Evolutionary conservation across 92 coral and sea anemone genomes (phyloP), one percentile per base, ranked within the genome.

Genomic region (Phenganax stokvisi): DNA sequence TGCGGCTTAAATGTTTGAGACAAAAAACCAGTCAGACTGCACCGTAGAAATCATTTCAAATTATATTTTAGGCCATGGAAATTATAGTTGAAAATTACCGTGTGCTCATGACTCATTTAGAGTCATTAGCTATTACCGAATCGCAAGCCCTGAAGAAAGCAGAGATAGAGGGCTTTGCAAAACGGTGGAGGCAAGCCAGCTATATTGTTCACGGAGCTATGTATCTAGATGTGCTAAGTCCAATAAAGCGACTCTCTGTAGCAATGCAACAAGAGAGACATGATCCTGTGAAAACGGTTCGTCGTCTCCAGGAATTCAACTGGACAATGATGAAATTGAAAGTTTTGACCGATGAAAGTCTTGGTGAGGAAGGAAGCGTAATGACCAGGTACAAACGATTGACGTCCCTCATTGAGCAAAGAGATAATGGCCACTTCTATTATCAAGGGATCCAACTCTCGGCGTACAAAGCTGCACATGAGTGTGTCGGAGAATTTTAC

Each of bases 361-460:
- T 76, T 28, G 69, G 59, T 16, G 55, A 57, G 2, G 69, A 76
- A 51, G 69, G 81, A 60, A 58, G 81, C 29, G 54, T 57, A 4
- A 76, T 58, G 69, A 76, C 68, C 4, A 27, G 51, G 6, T 56
- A 57, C 57, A 76, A 76, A 60, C 12, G 56, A 15, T 17, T 76
- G 2, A 7, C 37, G 71, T 66, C 30, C 8, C 30, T 66, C 25
- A 29, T 76, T 9, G 69, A 76, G 69, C 17, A 11, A 15, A 60
- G 70, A 57, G 81, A 57, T 9, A 70, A 76, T 76, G 81, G 71
- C 68, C 10, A 37, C 5, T 9, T 31, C 13, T 58, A 58, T 60
- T 76, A 76, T 31, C 71, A 76, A 12, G 81, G 81, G 6, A 28
- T 76, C 51, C 30, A 76, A 60, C 69, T 58, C 37, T 76, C 71